Conservation (phyloP, 2,888 invertebrate species). For the Aleiodes testaceus region DNA sequence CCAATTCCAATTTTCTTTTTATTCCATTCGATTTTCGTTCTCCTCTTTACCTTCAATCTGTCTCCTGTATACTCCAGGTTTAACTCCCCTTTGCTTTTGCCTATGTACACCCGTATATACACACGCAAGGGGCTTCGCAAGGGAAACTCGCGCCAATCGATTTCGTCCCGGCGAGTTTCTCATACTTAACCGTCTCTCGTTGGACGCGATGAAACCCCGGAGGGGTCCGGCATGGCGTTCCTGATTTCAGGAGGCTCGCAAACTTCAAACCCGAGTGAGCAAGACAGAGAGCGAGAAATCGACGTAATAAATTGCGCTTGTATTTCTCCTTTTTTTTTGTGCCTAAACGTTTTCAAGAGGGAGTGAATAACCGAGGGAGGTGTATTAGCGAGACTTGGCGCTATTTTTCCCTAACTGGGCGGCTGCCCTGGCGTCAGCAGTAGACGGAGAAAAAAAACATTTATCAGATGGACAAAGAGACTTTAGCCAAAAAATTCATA, state of each 20-base stretch:
- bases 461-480: too few relatives aligned
- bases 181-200: conserved; percentile 51
- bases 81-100: neutral
- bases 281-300: too few relatives aligned
- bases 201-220: conserved; percentile 12
- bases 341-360: too few relatives aligned
- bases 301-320: too few relatives aligned
- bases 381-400: neutral
- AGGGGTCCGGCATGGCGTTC: conserved; percentile 23
- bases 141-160: conserved; percentile 52
- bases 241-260: conserved; percentile 12
- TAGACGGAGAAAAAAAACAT: too few relatives aligned
- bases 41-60: conserved; percentile 2
- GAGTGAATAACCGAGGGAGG: neutral
- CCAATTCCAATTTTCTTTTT: too few relatives aligned
- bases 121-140: conserved; percentile 32
- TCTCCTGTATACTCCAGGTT: conserved; percentile 8
- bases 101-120: conserved; percentile 7
- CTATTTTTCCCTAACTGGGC: too few relatives aligned
- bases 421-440: neutral
- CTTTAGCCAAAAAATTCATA: too few relatives aligned
- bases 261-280: neutral
- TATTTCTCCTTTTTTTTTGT: neutral
- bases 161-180: conserved; percentile 52
- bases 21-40: neutral